phyloP scores from a whole-genome alignment of 2,797 vertebrate genomes.

The Emydoidea blandingii region DNA sequence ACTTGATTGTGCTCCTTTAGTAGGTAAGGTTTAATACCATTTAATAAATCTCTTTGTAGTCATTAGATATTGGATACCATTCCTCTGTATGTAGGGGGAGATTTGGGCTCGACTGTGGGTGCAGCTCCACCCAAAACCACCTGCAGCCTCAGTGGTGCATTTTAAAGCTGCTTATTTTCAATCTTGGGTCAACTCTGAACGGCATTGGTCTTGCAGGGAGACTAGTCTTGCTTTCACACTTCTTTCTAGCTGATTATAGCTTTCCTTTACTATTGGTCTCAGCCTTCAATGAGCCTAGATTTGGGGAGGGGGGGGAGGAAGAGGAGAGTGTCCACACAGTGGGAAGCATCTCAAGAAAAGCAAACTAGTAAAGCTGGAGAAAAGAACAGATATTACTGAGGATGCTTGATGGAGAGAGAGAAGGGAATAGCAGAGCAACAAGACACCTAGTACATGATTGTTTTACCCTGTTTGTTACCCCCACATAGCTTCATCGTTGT shows the following conservation, averaged over 20 bases:
- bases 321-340: background rate
- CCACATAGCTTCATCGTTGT: background rate
- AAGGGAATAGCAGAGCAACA: background rate
- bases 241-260: background rate
- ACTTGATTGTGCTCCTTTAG: background rate
- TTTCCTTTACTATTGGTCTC: background rate
- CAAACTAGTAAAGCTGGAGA: background rate
- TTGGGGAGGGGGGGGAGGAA: background rate
- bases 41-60: background rate
- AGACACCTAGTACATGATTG: background rate
- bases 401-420: background rate
- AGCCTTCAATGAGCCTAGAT: background rate
- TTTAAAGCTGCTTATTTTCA: background rate
- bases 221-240: background rate
- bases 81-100: background rate
- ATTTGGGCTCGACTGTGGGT: background rate
- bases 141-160: background rate
- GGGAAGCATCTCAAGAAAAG: background rate
- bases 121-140: background rate
- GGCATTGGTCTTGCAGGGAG: background rate
- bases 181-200: background rate
- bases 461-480: background rate
- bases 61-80: background rate
- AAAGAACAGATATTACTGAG: background rate
- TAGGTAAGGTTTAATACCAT: background rate